A percentile compares a stretch with the other conserved stretches of the same genome.
Conservation (phyloP, 2,113 vertebrate genomes). For the Strigops habroptila region DNA sequence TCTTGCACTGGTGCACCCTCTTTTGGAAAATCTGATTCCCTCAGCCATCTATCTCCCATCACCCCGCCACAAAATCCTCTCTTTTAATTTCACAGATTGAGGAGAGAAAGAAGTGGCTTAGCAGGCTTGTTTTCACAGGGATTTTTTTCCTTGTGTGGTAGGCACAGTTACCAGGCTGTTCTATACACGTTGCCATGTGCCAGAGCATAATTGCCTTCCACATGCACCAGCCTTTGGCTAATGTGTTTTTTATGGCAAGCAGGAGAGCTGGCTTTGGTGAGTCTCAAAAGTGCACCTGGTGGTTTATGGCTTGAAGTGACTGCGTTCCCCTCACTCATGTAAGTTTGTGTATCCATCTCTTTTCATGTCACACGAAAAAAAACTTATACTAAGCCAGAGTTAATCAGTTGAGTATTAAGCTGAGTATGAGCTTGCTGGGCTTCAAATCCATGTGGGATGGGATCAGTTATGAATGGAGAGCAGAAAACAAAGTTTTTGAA, state of each 20-base stretch:
- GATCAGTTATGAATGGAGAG: background rate
- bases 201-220: constrained; percentile 51
- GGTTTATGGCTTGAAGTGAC: constrained; percentile 47
- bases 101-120: constrained; percentile 36
- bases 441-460: background rate
- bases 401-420: constrained; percentile 1
- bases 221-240: constrained; percentile 42
- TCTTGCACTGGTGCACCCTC: background rate
- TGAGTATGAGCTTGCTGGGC: background rate
- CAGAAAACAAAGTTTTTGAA: background rate
- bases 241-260: constrained; percentile 66
- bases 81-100: constrained; percentile 34
- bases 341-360: background rate
- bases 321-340: background rate
- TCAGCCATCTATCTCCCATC: background rate
- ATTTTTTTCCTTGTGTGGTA: constrained; percentile 52
- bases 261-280: constrained; percentile 38
- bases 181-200: background rate
- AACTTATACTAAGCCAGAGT: background rate
- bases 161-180: constrained; percentile 48
- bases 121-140: constrained; percentile 44
- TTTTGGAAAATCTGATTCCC: constrained; percentile 25
- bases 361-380: background rate
- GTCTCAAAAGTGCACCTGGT: constrained; percentile 51
- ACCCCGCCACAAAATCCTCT: background rate